A percentile compares a stretch with the other conserved stretches of the same genome.
phyloP scores from a whole-genome alignment of 2,797 vertebrate species.

The Platyrinchus mystaceus region DNA sequence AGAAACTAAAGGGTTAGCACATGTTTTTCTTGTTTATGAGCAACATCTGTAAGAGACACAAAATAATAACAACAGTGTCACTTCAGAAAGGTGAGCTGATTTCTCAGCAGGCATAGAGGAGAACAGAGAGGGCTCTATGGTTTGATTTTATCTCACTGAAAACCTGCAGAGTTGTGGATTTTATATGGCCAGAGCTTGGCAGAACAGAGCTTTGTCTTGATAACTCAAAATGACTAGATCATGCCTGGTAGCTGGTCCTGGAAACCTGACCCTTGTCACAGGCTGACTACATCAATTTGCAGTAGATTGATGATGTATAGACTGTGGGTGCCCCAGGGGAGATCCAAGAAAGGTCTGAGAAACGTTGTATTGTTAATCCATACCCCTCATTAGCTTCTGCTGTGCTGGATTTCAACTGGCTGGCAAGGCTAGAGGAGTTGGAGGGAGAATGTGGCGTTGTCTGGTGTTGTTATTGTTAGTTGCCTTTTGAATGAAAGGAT shows the following conservation, averaged over 20 bases:
- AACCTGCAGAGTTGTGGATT: neutral
- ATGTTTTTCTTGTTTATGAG: neutral
- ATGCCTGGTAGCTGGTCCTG: constrained; percentile 53
- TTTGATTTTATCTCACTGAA: neutral
- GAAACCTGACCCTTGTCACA: constrained; percentile 62
- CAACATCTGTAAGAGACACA: neutral
- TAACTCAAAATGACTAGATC: constrained; percentile 65
- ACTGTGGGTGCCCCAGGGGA: constrained; percentile 19
- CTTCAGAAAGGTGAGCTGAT: neutral
- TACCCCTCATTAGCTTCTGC: constrained; percentile 43
- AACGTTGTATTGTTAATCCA: constrained; percentile 50
- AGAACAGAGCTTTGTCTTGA: constrained; percentile 41
- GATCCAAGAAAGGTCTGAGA: constrained; percentile 39
- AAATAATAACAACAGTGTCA: neutral
- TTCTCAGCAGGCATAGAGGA: neutral
- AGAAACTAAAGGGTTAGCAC: neutral
- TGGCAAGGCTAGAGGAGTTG: neutral
- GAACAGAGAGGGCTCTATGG: neutral
- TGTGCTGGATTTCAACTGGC: constrained; percentile 29
- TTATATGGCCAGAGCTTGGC: neutral
- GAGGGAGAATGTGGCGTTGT: neutral
- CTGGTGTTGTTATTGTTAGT: neutral
- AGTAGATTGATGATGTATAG: constrained; percentile 51
- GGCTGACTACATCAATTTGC: constrained; percentile 53
- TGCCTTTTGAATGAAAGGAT: constrained; percentile 3